Conservation (phyloP, 2,797 vertebrate genomes). For the Cryptoprocta ferox region DNA sequence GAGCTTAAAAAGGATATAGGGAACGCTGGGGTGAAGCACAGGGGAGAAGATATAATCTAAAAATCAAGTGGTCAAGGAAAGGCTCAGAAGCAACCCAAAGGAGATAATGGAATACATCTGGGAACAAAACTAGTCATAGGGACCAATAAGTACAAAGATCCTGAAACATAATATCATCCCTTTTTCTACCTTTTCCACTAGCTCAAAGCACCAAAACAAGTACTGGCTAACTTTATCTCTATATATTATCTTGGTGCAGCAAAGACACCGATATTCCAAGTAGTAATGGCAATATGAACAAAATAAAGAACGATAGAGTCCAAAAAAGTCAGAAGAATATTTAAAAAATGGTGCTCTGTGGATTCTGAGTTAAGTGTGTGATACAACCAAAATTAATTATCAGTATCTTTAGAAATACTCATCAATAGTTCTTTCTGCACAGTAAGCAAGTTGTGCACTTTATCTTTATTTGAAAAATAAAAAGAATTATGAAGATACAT, state of each 20-base stretch:
- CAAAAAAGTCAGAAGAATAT: background rate
- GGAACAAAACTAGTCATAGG: background rate
- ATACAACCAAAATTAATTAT: conserved; percentile 7
- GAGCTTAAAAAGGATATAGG: background rate
- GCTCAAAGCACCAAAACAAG: background rate
- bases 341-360: background rate
- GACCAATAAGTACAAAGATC: background rate
- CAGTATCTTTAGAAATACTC: background rate
- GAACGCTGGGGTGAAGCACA: background rate
- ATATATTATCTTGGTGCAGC: background rate
- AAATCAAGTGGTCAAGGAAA: background rate
- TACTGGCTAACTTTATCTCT: background rate
- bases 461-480: conserved; percentile 22
- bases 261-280: background rate
- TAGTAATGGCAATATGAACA: background rate
- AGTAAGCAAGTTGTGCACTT: background rate
- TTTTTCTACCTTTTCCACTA: background rate
- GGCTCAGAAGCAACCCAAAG: background rate
- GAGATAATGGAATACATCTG: background rate
- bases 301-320: background rate
- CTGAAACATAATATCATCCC: background rate
- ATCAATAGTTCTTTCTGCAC: background rate
- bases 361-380: background rate
- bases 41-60: background rate
- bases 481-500: background rate